Evolutionary conservation across 1,140 invertebrate genomes (phyloP).

Genomic region (Grapholita molesta): DNA sequence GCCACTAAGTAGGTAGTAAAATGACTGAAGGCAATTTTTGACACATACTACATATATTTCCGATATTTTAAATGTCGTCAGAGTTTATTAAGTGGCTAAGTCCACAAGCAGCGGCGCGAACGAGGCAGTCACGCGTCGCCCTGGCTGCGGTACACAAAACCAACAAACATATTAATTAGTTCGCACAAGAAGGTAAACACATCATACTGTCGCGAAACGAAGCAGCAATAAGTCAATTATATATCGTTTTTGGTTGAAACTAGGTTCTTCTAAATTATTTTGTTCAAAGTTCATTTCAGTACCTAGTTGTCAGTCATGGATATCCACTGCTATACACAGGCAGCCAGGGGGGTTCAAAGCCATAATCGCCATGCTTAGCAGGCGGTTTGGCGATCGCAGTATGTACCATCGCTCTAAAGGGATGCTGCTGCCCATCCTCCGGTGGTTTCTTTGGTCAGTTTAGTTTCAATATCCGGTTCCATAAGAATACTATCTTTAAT

Average conservation of each 20-base stretch:
- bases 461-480: too few species aligned
- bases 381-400: too few species aligned
- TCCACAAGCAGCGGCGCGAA: background rate
- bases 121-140: background rate
- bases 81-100: background rate
- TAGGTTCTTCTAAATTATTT: too few species aligned
- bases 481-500: too few species aligned
- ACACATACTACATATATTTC: background rate
- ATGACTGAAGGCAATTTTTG: background rate
- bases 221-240: background rate
- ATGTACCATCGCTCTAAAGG: too few species aligned
- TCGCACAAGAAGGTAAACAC: background rate
- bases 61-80: slow-evolving; percentile 13
- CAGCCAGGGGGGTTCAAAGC: too few species aligned
- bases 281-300: too few species aligned
- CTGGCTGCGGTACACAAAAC: background rate
- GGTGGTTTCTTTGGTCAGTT: too few species aligned
- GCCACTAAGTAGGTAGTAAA: background rate
- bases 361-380: too few species aligned
- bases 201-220: background rate
- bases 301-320: too few species aligned
- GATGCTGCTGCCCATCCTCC: too few species aligned
- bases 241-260: background rate
- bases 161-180: slow-evolving; percentile 17
- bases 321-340: too few species aligned